These are phyloP conservation scores for Troides oblongomaculatus DNA, from an alignment of 2,888 invertebrate species.

Conservation along the genomic window DNA sequence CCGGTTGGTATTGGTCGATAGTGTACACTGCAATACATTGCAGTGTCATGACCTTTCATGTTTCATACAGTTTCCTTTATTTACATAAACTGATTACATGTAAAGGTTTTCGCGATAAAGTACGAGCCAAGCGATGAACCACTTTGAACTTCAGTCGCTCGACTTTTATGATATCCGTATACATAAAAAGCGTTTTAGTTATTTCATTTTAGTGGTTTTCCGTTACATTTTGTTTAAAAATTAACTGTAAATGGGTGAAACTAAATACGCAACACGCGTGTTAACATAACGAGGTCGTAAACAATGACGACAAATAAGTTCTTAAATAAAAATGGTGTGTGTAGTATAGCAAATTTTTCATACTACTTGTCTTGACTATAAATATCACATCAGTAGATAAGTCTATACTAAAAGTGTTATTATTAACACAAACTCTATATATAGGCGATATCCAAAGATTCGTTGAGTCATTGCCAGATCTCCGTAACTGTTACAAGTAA, in stretches of 20 bases:
- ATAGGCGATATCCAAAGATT: too few species aligned
- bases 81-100: conserved; percentile 24
- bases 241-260: conserved; percentile 1
- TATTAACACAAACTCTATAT: too few species aligned
- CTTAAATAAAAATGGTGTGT: not conserved
- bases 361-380: too few species aligned
- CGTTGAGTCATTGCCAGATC: too few species aligned
- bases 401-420: too few species aligned
- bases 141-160: conserved; percentile 10
- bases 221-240: conserved; percentile 3
- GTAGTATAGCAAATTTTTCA: too few species aligned
- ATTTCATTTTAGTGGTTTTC: not conserved
- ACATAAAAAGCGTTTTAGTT: conserved; percentile 7
- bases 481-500: too few species aligned
- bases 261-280: conserved; percentile 12
- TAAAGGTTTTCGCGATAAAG: conserved; percentile 18
- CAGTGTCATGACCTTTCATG: conserved; percentile 55
- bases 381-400: too few species aligned
- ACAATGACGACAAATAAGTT: conserved; percentile 14
- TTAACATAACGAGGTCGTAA: conserved; percentile 5
- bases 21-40: conserved; percentile 40
- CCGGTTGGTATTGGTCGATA: conserved; percentile 41
- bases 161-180: conserved; percentile 23
- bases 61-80: conserved; percentile 40
- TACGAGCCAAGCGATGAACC: conserved; percentile 16